Evolutionary conservation across 2,113 vertebrate genomes (phyloP).

Genomic region (Cairina moschata): DNA sequence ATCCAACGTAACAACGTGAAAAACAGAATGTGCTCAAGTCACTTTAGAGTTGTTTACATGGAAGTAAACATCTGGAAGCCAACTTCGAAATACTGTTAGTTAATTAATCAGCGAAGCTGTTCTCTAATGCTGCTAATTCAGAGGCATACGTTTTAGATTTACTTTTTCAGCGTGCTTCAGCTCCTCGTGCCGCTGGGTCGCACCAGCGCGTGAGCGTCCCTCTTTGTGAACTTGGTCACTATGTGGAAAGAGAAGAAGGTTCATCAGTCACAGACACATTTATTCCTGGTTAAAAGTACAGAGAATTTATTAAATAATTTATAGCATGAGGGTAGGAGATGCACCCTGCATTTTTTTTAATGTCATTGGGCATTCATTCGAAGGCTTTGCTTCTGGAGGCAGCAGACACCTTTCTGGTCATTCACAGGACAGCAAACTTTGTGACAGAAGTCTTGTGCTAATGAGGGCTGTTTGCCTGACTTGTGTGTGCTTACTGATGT

Average conservation of each 20-base stretch:
- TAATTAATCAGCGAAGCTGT: not conserved
- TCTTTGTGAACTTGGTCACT: not conserved
- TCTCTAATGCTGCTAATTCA: not conserved
- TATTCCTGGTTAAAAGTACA: not conserved
- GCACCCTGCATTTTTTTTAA: not conserved
- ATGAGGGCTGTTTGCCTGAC: not conserved
- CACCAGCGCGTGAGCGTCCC: rapidly evolving
- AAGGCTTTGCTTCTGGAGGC: not conserved
- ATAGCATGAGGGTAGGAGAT: not conserved
- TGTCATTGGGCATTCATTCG: not conserved
- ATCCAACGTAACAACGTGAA: not conserved
- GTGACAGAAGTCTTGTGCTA: not conserved
- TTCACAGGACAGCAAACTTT: too few relatives aligned
- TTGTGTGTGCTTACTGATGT: not conserved
- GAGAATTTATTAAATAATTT: not conserved
- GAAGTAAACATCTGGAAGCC: constrained; percentile 1
- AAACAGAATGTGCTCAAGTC: not conserved
- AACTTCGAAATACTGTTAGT: not conserved
- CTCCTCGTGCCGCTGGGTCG: not conserved
- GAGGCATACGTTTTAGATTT: not conserved
- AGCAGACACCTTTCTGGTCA: not conserved
- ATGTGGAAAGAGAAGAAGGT: not conserved
- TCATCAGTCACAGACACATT: not conserved
- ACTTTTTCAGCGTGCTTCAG: not conserved
- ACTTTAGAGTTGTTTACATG: not conserved